Evolutionary conservation across 1,140 invertebrate species (phyloP), one percentile per base, ranked within the genome.

Genomic region (Eriosoma lanigerum): DNA sequence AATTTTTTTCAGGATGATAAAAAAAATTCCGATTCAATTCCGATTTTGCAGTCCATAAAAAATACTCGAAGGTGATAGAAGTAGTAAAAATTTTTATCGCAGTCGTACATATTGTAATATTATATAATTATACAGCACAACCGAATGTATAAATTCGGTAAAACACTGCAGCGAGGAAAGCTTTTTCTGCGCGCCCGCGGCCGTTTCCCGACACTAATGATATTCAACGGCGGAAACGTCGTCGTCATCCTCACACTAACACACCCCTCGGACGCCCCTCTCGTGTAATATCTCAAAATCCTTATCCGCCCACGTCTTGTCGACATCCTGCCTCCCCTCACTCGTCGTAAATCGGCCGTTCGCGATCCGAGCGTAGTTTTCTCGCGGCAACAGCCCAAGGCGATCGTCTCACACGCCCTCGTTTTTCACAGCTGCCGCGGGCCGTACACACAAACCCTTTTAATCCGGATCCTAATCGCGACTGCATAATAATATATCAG

Each of bases 191-290:
- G 10, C 17, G 62, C 62, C 32, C n/a, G 19, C 32, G 62, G 62
- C 62, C 12, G 32, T 66, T 66, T 44, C 12, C 4, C 32, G 12
- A 44, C 62, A n/a, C 32, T 66, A 66, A 66, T 66, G 62, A 66
- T 44, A 66, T 66, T 66, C 62, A 19, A 19, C 32, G 32, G n/a
- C 32, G 62, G n/a, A 66, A 64, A 64, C 60, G 29, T 12, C 60
- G 60, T 38, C 29, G 29, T 19, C 29, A 29, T 5, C 62, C 32
- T 38, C 32, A 38, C 32, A 38, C 19, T 17, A 19, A 9, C 32
- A 15, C 26, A 15, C 46, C 46, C 46, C 32, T 38, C 56, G 24
- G 10, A 26, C 21, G 10, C 26, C 15, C 3, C 10, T 15, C 56
- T 3, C 21, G 26, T 19, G 29, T 66, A 15, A 21, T 10, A 44